Base-by-base conservation (phyloP, 2,797 vertebrate species). In the Xyrichtys novacula region DNA sequence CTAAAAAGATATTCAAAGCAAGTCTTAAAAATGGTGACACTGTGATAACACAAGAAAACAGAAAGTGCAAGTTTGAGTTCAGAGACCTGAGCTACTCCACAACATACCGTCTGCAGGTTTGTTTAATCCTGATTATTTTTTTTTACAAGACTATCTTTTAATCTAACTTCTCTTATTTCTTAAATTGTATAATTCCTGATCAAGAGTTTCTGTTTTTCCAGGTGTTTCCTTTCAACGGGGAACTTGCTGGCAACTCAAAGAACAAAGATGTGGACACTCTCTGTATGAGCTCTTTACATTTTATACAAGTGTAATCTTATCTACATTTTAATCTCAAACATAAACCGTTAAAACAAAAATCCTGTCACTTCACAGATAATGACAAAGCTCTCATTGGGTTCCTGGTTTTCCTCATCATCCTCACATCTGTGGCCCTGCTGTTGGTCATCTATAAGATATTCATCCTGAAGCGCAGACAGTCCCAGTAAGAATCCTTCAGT, bases 361-460 rank as follows among this genome's bases (percentile, higher is more conserved):
- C n/a, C 14, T 1, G 71, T 81, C 32, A 2, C 59, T 71, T 86
- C 80, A 19, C 80, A 99, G 97, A 96, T 76, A 94, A 98, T 66
- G 90, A 94, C 38, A 95, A 74, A 74, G 96, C 95, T n/a, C 20
- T 98, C 48, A 95, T 96, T 65, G 91, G 82, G 65, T 95, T 97
- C 64, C 87, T 97, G 92, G 76, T 75, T 0, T 96, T 98, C 64
- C 88, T 98, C 72, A 98, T 98, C 49, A 7, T 96, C 80, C 60
- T 96, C 76, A 97, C 95, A 0, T 86, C 93, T 19, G 0, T 96
- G 65, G 96, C 95, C 31, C 93, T 99, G 20, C 71, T 97, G 0
- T 4, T 96, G 32, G 96, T 99, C 42, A 50, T 96, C 26, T 97
- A 95, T 64, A 99, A 97, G 92, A 97, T 99, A 83, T 97, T 94